Conservation (phyloP, 2,797 vertebrate genomes). For the Lepus oiostolus region DNA sequence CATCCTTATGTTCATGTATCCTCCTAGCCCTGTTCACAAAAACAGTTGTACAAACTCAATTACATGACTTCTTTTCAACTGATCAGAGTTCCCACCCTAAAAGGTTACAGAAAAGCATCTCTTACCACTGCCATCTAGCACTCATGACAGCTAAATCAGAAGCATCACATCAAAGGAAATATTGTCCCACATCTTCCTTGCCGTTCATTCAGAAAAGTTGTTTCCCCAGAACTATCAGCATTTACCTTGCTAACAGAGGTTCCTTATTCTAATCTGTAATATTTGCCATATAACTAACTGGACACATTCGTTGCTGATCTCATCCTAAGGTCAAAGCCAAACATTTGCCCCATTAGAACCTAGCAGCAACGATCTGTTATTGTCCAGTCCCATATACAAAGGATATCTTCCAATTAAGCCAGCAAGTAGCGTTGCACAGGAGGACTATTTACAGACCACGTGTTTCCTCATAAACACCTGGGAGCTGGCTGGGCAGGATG, state of each 20-base stretch:
- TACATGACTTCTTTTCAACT: constrained; percentile 45
- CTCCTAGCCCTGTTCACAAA: neutral
- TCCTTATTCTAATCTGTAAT: neutral
- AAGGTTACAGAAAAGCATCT: constrained; percentile 65
- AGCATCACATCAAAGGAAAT: constrained; percentile 65
- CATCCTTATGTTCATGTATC: neutral
- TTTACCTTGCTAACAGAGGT: constrained; percentile 37
- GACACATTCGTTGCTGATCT: constrained; percentile 40
- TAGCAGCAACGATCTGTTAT: constrained; percentile 40
- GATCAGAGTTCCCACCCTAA: constrained; percentile 35
- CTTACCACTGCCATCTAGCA: constrained; percentile 47
- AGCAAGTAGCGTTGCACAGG: neutral
- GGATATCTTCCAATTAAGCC: constrained; percentile 46
- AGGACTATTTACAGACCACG: constrained; percentile 35
- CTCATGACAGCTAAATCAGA: constrained; percentile 61
- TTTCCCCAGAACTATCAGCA: constrained; percentile 42
- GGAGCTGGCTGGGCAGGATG: neutral
- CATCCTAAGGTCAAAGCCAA: neutral
- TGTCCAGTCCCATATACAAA: neutral
- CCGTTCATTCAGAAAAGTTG: constrained; percentile 66
- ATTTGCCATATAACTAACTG: constrained; percentile 40
- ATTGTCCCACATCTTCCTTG: constrained; percentile 23
- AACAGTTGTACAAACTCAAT: constrained; percentile 47
- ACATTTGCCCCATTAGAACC: constrained; percentile 69
- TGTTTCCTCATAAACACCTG: constrained; percentile 18